Conservation (phyloP, 53 echinoderm and acorn worm genomes). For the Actinopyga echinites region DNA sequence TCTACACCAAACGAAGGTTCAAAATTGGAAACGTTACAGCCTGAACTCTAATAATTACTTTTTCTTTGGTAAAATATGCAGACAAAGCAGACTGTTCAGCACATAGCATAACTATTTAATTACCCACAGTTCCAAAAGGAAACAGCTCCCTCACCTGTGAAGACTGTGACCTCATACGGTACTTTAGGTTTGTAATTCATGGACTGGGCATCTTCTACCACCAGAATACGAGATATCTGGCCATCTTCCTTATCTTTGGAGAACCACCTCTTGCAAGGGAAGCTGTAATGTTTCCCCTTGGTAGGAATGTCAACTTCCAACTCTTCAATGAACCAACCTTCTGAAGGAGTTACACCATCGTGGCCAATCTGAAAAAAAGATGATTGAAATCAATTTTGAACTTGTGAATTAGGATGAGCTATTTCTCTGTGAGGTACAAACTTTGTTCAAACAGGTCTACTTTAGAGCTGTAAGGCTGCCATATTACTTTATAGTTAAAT, state of each 20-base stretch:
- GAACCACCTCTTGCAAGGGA: slow-evolving; percentile 93
- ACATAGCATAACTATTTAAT: too few relatives aligned
- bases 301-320: slow-evolving; percentile 93
- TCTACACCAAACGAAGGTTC: too few relatives aligned
- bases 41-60: too few relatives aligned
- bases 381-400: neutral
- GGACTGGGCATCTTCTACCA: slow-evolving; percentile 77
- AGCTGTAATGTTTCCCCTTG: slow-evolving; percentile 80
- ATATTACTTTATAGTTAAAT: too few relatives aligned
- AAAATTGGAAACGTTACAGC: too few relatives aligned
- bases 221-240: slow-evolving; percentile 69
- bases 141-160: slow-evolving; percentile 42
- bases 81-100: too few relatives aligned
- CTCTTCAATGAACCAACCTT: slow-evolving; percentile 95
- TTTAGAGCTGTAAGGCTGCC: too few relatives aligned
- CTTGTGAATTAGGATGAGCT: too few relatives aligned
- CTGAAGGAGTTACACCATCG: slow-evolving; percentile 85
- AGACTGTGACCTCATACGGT: slow-evolving; percentile 82
- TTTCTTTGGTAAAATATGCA: too few relatives aligned
- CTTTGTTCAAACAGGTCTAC: too few relatives aligned
- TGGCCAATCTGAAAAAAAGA: slow-evolving; percentile 78
- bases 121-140: too few relatives aligned
- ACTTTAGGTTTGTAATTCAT: slow-evolving; percentile 89
- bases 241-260: slow-evolving; percentile 98
- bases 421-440: neutral